Evolutionary conservation across 2,888 invertebrate genomes (phyloP).

Genomic region (Matsumyia berberina): DNA sequence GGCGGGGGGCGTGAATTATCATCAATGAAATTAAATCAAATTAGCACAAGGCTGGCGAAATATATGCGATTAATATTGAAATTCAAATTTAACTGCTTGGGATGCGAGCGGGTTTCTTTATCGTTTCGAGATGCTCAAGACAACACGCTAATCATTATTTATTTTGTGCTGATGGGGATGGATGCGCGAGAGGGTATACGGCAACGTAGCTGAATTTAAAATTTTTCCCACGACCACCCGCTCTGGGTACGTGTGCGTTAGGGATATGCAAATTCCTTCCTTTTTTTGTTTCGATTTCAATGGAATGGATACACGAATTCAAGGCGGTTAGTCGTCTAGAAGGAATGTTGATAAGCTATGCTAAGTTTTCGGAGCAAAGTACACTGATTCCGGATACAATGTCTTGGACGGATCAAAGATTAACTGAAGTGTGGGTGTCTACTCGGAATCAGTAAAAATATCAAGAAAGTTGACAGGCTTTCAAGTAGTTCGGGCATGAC

Average conservation of each 20-base stretch:
- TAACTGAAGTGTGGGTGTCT: too few species aligned
- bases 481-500: too few species aligned
- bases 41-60: constrained; percentile 38
- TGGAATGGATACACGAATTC: constrained; percentile 4
- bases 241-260: constrained; percentile 3
- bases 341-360: neutral
- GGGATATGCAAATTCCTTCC: constrained; percentile 23
- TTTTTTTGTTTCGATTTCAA: constrained; percentile 3
- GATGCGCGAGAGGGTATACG: neutral
- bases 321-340: neutral
- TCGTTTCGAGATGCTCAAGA: neutral
- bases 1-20: constrained; percentile 13
- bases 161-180: constrained; percentile 14
- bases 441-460: too few species aligned
- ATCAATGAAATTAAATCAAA: constrained; percentile 53
- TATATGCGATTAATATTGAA: constrained; percentile 46
- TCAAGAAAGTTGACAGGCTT: too few species aligned
- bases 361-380: neutral
- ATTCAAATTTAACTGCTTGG: constrained; percentile 13
- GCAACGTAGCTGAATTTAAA: constrained; percentile 16
- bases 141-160: constrained; percentile 35
- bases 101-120: constrained; percentile 13
- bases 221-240: constrained; percentile 59
- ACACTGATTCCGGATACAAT: too few species aligned
- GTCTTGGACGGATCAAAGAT: too few species aligned